Conservation (phyloP, 1,140 invertebrate genomes). For the Microplitis mediator region DNA sequence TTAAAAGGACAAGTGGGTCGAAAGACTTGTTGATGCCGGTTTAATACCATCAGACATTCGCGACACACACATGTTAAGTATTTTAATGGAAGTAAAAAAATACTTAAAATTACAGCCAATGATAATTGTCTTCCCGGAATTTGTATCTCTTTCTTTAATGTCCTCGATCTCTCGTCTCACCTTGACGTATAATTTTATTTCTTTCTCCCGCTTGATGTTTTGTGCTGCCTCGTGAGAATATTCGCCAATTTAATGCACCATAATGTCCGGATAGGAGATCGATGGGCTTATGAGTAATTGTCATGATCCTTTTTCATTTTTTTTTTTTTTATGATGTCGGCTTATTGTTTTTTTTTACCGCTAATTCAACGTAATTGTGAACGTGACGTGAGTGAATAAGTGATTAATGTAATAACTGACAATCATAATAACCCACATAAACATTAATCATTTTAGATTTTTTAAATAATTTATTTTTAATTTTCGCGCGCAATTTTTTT, state of each 20-base stretch:
- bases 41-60: background rate
- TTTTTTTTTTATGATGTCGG: background rate
- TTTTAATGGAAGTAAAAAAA: background rate
- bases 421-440: background rate
- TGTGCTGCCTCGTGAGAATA: no score
- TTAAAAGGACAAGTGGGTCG: constrained; percentile 2
- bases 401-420: background rate
- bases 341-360: background rate
- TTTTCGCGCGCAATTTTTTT: background rate
- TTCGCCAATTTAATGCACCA: no score
- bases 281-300: background rate
- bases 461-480: no score
- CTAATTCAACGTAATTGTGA: constrained; percentile 5
- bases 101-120: background rate
- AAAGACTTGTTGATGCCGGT: background rate
- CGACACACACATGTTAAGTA: background rate
- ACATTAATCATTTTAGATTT: no score
- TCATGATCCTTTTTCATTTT: background rate
- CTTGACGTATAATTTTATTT: background rate
- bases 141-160: background rate
- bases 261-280: background rate
- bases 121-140: constrained; percentile 3
- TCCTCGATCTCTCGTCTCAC: background rate
- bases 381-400: constrained; percentile 10
- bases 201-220: background rate